A percentile compares a stretch with the other conserved stretches of the same genome.
Conservation (phyloP, 2,797 vertebrate species). For the Macrochelys suwanniensis region DNA sequence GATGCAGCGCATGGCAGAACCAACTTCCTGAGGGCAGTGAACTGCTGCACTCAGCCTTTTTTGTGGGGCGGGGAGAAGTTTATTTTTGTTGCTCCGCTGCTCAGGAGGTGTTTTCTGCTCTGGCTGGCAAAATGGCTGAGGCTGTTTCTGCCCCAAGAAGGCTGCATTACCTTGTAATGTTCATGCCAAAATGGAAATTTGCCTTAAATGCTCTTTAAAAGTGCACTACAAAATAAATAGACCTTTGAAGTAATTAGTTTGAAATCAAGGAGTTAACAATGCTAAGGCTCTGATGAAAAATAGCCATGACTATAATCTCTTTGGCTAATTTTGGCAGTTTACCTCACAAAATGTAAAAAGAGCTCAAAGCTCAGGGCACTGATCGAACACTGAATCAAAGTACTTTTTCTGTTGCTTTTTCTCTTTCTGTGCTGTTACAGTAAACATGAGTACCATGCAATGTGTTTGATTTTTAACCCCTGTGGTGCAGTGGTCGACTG, state of each 20-base stretch:
- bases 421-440: neutral
- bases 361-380: slow-evolving; percentile 13
- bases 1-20: neutral
- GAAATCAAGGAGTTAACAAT: neutral
- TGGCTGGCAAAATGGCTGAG: neutral
- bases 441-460: slow-evolving; percentile 24
- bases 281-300: slow-evolving; percentile 28
- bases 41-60: neutral
- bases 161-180: neutral
- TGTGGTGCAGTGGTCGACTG: neutral
- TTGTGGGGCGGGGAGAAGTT: no score
- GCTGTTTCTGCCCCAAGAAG: neutral
- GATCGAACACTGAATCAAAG: slow-evolving; percentile 34
- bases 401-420: slow-evolving; percentile 38
- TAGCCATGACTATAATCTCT: neutral
- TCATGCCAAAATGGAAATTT: slow-evolving; percentile 10
- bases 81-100: neutral
- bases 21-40: neutral
- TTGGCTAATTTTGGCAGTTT: slow-evolving; percentile 51
- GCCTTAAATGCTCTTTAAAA: neutral
- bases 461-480: slow-evolving; percentile 21
- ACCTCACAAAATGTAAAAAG: slow-evolving; percentile 12
- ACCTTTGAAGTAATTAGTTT: neutral
- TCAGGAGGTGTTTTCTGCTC: neutral
- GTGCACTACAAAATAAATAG: neutral